phyloP scores from a whole-genome alignment of 2,888 invertebrate genomes.

The Camptogramma bilineatum region DNA sequence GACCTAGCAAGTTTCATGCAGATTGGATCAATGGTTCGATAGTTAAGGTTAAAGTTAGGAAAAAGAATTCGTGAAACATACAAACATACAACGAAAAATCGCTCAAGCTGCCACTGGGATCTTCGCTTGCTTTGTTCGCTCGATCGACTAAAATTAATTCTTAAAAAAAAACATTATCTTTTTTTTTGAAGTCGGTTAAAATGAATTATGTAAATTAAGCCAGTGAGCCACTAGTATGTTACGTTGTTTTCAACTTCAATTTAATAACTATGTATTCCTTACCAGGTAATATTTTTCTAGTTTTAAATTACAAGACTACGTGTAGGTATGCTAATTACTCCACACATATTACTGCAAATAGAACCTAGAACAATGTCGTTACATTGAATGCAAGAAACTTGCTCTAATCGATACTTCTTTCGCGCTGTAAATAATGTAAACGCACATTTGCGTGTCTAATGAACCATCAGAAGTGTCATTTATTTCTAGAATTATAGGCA shows the following conservation, averaged over 20 bases:
- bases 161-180: no score
- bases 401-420: conserved; percentile 29
- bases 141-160: no score
- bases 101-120: no score
- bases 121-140: no score
- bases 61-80: no score
- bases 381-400: conserved; percentile 23
- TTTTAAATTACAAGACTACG: conserved; percentile 2
- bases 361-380: conserved; percentile 24
- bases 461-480: conserved; percentile 41
- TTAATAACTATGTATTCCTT: not conserved
- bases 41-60: no score
- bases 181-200: no score
- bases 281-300: not conserved
- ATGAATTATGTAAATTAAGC: not conserved
- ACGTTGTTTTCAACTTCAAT: not conserved
- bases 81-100: no score
- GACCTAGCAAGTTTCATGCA: no score
- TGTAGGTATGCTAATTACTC: not conserved
- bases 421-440: conserved; percentile 30
- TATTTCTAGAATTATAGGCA: conserved; percentile 40
- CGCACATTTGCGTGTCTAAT: conserved; percentile 38
- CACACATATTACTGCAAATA: conserved; percentile 6
- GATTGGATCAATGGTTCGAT: no score
- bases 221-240: not conserved